These are phyloP conservation scores for Ornithorhynchus anatinus DNA, from an alignment of 2,113 vertebrate species.

Conservation along the genomic window DNA sequence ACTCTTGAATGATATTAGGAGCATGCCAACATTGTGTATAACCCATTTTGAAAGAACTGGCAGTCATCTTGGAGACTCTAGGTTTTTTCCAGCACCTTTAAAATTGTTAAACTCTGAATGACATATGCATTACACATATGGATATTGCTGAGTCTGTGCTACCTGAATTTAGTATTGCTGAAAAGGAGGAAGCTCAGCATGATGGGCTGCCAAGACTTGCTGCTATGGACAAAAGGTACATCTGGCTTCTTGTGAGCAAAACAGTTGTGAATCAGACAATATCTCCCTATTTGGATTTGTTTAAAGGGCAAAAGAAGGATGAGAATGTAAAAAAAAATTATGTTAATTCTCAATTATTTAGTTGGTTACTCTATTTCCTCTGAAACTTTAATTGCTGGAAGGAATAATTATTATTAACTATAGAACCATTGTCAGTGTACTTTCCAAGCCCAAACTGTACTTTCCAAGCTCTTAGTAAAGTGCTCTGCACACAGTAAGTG, in stretches of 20 bases:
- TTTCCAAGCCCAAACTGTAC: too few species aligned
- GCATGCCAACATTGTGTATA: background rate
- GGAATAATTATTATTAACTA: too few species aligned
- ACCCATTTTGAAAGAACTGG: background rate
- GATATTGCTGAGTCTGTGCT: too few species aligned
- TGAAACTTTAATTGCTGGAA: too few species aligned
- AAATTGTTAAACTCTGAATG: background rate
- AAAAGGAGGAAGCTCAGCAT: background rate
- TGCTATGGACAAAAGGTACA: background rate
- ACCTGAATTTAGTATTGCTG: background rate
- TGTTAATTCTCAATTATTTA: too few species aligned
- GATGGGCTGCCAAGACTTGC: background rate
- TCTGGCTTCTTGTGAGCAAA: background rate
- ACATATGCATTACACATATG: background rate
- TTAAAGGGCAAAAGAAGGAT: too few species aligned
- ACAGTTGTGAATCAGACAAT: background rate
- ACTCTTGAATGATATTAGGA: background rate
- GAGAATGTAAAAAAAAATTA: too few species aligned
- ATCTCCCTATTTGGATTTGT: background rate
- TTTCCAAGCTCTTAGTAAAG: too few species aligned
- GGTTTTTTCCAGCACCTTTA: too few species aligned
- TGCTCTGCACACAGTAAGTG: too few species aligned
- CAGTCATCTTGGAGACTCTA: background rate
- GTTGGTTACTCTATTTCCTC: too few species aligned
- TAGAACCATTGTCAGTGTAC: too few species aligned